Base-by-base conservation (phyloP, 2,797 vertebrate genomes). In the Lophius americanus region DNA sequence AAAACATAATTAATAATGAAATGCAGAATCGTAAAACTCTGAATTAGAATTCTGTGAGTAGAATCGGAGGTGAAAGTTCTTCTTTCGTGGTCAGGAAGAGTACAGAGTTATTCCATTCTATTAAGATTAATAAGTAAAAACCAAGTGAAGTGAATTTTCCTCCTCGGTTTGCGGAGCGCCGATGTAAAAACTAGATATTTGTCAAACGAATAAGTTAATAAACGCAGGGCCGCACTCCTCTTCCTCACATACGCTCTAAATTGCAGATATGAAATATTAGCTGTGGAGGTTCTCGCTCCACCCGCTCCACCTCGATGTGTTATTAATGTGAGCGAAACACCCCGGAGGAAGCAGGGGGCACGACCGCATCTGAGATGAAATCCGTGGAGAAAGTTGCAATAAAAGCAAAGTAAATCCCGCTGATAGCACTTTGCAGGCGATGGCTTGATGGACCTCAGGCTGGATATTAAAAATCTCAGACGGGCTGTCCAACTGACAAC, bases 381-480 rank as follows among this genome's bases (percentile, higher is more conserved):
- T 68, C 72, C 69, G 52, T 65, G 57, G 75, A 79, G 75, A 87
- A 86, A 83, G 83, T 82, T 79, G 87, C 78, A 90, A 91, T 91
- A 87, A 90, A 91, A 87, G 54, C 64, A 12, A 78, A 91, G 81
- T 85, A 87, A 92, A 90, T 92, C 85, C 88, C 90, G 82, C 33
- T 82, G 86, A 89, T 86, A 79, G 58, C 77, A 79, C 86, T 90
- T 87, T 85, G 82, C 86, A 90, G 90, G 84, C 76, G 63, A 48
- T 59, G 66, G 80, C 77, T 88, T 90, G 89, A 90, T 90, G 88
- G 75, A 89, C 89, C 86, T 89, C 85, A 61, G 85, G 88, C 88
- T 90, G 84, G 86, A 92, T 91, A 91, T 92, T 92, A 91, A 92
- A 92, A 86, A 88, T 81, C 87, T 88, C 85, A 77, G 81, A 86